Evolutionary conservation across 2,797 vertebrate species (phyloP), one percentile per base, ranked within the genome.

Genomic region (Siniperca obscura): DNA sequence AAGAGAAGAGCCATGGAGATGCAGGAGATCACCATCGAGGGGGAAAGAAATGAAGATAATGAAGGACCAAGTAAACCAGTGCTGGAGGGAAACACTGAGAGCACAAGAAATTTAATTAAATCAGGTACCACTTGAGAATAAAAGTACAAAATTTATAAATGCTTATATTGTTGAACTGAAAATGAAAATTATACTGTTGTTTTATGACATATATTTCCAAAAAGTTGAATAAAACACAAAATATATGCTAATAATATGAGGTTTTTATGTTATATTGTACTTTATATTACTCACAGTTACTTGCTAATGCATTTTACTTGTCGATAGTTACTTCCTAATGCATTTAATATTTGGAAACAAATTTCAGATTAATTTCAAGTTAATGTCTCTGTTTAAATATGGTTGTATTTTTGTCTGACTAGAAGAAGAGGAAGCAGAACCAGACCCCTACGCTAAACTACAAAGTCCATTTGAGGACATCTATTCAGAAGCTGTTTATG

Each of bases 1-100:
- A 80, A 53, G 40, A 78, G 46, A 74, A n/a, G 38, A 83, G 78
- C 44, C 46, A 94, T 95, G 93, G 95, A 96, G 89, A 60, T 96
- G 93, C 48, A 94, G 6, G 44, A 89, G 0, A 22, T 93, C 17
- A 4, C 16, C 0, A 4, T 0, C 3, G 74, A 83, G 62, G 59
- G 16, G 16, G 73, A 72, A 16, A 65, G 2, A 36, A n/a, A 65
- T 0, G 17, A 67, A 36, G 75, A 81, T 36, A 27, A 50, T 10
- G 44, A 75, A 74, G 57, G 1, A 19, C 44, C 62, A 27, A 70
- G 50, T 42, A 40, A 78, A 44, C 16, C 17, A 0, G 13, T 7
- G 6, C 4, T 19, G 27, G 56, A 86, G 52, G 59, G 4, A 30
- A 67, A 78, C 86, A 72, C 10, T 68, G 53, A 83, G 89, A 91